Conservation (phyloP, 2,888 invertebrate species). For the Pseudococcus viburni region DNA sequence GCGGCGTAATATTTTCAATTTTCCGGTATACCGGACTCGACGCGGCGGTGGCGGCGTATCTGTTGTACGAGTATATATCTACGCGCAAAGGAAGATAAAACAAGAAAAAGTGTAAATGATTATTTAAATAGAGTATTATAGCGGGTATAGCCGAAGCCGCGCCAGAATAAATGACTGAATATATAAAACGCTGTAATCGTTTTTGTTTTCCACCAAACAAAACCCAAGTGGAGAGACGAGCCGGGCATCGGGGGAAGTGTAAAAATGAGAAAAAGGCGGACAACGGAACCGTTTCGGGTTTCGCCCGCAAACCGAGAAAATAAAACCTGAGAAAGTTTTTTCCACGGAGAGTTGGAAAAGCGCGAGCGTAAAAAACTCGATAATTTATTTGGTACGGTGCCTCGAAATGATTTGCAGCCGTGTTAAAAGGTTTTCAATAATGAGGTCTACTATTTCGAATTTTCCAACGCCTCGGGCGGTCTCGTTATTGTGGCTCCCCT, state of each 20-base stretch:
- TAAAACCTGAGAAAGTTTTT: conserved; percentile 42
- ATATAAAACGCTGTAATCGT: conserved; percentile 52
- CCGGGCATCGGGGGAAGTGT: background rate
- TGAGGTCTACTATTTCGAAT: conserved; percentile 4
- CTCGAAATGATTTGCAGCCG: conserved; percentile 5
- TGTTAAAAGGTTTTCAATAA: conserved; percentile 29
- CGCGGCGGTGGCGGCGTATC: background rate
- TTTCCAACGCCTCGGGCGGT: background rate
- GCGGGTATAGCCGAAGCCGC: background rate
- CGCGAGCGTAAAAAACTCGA: background rate
- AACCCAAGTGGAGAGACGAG: background rate
- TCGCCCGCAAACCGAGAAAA: conserved; percentile 24
- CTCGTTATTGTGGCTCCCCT: background rate
- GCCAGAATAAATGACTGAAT: conserved; percentile 54
- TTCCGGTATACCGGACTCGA: conserved; percentile 3
- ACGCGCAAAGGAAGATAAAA: background rate
- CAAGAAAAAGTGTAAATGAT: conserved; percentile 47
- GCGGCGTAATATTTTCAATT: conserved; percentile 50
- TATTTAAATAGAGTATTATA: conserved; percentile 44
- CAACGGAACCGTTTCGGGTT: background rate
- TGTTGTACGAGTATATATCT: background rate
- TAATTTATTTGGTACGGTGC: conserved; percentile 36
- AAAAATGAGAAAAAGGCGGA: conserved; percentile 44
- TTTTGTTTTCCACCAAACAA: background rate
- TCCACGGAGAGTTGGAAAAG: background rate